A percentile compares a stretch with the other conserved stretches of the same genome.
Evolutionary conservation across 64 coral and sea anemone genomes (phyloP).

Genomic region (Montipora efflorescens): DNA sequence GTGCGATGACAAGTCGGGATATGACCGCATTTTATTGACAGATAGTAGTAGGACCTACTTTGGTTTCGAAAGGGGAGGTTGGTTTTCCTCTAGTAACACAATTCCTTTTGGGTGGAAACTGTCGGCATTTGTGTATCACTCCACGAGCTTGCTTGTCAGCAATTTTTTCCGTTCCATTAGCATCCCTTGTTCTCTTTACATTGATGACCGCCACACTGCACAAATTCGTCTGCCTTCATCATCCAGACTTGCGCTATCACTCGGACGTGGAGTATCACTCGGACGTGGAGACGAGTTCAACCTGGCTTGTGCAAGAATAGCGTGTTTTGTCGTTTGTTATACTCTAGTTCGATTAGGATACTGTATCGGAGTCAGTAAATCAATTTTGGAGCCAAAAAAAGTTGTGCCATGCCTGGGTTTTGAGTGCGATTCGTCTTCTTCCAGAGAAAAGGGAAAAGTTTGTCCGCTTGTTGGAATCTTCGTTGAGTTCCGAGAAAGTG

Average conservation of each 20-base stretch:
- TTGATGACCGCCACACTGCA: slow-evolving; percentile 57
- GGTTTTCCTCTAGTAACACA: slow-evolving; percentile 38
- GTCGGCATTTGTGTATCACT: slow-evolving; percentile 47
- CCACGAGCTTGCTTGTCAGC: not conserved
- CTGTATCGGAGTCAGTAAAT: slow-evolving; percentile 41
- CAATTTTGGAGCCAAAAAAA: not conserved
- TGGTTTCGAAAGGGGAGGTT: slow-evolving; percentile 40
- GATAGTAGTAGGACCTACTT: not conserved
- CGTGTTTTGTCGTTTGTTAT: slow-evolving; percentile 35
- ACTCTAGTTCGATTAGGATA: slow-evolving; percentile 24
- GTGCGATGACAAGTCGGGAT: slow-evolving; percentile 66
- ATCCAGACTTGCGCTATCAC: not conserved
- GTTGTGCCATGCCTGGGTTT: slow-evolving; percentile 47
- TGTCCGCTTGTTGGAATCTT: not conserved
- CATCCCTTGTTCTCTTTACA: slow-evolving; percentile 63
- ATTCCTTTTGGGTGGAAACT: slow-evolving; percentile 65
- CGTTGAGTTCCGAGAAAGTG: not conserved
- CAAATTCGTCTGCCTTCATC: not conserved
- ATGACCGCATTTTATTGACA: slow-evolving; percentile 48
- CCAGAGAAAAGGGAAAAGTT: slow-evolving; percentile 47
- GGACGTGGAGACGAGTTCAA: not conserved
- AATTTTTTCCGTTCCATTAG: slow-evolving; percentile 40
- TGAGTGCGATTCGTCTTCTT: slow-evolving; percentile 12
- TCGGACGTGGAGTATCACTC: not conserved
- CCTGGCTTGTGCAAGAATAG: not conserved